Evolutionary conservation across 2,113 vertebrate species (phyloP), one percentile per base, ranked within the genome.

Genomic region (Rhinopomastus cyanomelas): DNA sequence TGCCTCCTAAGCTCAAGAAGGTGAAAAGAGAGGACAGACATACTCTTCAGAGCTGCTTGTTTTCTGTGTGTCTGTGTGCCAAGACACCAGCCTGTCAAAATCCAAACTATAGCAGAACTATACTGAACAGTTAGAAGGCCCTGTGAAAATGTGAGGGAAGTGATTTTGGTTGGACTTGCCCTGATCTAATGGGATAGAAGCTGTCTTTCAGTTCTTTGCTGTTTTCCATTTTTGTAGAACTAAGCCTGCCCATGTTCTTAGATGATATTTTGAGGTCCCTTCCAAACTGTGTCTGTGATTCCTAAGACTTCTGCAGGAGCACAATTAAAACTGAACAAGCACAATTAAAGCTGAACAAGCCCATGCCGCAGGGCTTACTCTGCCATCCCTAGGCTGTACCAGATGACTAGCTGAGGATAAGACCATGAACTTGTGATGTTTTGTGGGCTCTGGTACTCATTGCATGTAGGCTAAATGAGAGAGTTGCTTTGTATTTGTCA

Each of bases 391-490:
- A 11, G 32, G 69, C 56, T 81, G 56, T 2, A 23, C 75, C 30
- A 73, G 52, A 23, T 34, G 12, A 72, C 8, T 2, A 67, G 36
- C 8, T 67, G 57, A 67, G 59, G 21, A 29, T 57, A 61, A 73
- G 25, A 42, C 77, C 65, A 39, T 46, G 56, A 13, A 19, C 22
- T 2, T 55, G 51, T 13, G 53, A 36, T 74, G 61, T 44, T 73
- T 14, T 11, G 7, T 27, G 37, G 37, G 73, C 56, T 46, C 73
- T 34, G 37, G 22, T 8, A 2, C 30, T 23, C 42, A 34, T 8
- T 46, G n/a, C 12, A 1, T 10, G 19, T 0, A 4, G 29, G 20
- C n/a, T 78, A 55, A 68, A 57, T 2, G 6, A 32, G 11, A 44
- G 22, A n/a, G 25, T 3, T 12, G 2, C 32, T 72, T 74, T 61